These are phyloP conservation scores for Balaeniceps rex DNA, from an alignment of 2,113 vertebrate species.

Conservation along the genomic window DNA sequence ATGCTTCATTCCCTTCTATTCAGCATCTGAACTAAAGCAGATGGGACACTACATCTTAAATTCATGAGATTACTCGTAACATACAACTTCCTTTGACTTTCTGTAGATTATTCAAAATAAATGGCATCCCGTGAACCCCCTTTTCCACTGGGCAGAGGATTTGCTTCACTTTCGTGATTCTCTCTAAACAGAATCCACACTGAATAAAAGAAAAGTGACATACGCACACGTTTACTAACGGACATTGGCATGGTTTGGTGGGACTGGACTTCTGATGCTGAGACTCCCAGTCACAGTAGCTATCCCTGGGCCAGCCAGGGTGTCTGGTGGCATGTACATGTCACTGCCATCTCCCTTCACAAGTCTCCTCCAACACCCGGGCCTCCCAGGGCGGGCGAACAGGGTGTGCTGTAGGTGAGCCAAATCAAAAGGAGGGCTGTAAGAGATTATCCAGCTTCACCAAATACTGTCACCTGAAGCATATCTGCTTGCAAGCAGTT, in stretches of 20 bases:
- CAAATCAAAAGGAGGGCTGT: not conserved
- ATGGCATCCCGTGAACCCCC: not conserved
- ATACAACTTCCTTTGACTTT: conserved; percentile 4
- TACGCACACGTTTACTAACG: fast-evolving
- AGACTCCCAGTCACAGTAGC: not conserved
- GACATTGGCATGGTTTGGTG: fast-evolving
- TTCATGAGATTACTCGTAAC: not conserved
- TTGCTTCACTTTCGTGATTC: not conserved
- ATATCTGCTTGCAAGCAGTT: not conserved
- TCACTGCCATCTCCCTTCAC: not conserved
- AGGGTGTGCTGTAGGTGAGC: not conserved
- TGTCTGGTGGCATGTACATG: too few species aligned
- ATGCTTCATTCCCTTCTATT: not conserved
- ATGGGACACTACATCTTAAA: conserved; percentile 6
- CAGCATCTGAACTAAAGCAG: conserved; percentile 18
- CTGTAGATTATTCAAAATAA: conserved; percentile 2
- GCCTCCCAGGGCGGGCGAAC: too few species aligned
- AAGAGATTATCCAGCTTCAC: not conserved
- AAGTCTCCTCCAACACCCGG: not conserved
- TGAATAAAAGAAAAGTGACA: not conserved
- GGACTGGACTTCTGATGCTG: not conserved
- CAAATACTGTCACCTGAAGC: not conserved
- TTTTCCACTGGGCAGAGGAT: not conserved
- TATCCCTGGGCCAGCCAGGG: too few species aligned
- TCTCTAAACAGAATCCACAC: not conserved